Conservation (phyloP, 1,140 invertebrate genomes). For the Drosophila fuyamai region DNA sequence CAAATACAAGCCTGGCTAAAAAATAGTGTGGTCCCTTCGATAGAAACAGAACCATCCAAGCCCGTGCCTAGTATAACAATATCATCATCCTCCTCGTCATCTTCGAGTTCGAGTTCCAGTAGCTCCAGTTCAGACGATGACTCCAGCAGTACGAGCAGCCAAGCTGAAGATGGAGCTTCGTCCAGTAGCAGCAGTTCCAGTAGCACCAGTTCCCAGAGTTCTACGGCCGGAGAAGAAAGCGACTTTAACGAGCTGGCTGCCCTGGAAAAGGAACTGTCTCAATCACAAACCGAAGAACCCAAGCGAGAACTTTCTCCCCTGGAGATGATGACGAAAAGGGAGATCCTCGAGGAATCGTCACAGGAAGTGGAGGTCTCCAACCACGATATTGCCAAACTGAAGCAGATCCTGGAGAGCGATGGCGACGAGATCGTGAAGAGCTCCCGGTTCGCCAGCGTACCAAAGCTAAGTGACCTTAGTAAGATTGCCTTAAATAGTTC, state of each 20-base stretch:
- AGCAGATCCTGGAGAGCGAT: slow-evolving; percentile 71
- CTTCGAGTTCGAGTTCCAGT: slow-evolving; percentile 48
- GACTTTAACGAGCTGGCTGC: slow-evolving; percentile 74
- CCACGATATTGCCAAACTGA: slow-evolving; percentile 75
- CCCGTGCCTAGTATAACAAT: slow-evolving; percentile 3
- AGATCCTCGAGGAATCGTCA: background rate
- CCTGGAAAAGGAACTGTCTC: slow-evolving; percentile 71
- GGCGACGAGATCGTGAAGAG: slow-evolving; percentile 43
- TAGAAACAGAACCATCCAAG: background rate
- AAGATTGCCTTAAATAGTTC: slow-evolving; percentile 84
- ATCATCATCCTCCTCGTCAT: slow-evolving; percentile 44
- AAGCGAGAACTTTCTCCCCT: background rate
- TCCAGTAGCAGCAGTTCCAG: slow-evolving; percentile 24
- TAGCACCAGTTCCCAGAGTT: slow-evolving; percentile 26
- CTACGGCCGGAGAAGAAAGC: slow-evolving; percentile 35
- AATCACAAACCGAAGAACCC: slow-evolving; percentile 28
- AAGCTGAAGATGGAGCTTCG: slow-evolving; percentile 27
- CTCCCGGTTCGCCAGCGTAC: slow-evolving; percentile 43
- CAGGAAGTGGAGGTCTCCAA: slow-evolving; percentile 32
- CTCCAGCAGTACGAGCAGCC: slow-evolving; percentile 41
- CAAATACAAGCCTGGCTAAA: slow-evolving; percentile 63
- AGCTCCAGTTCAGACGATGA: slow-evolving; percentile 44
- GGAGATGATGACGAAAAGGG: background rate
- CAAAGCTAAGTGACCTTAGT: slow-evolving; percentile 85
- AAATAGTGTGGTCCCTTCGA: slow-evolving; percentile 18